Evolutionary conservation across 2,113 vertebrate genomes (phyloP).

Genomic region (Eulacestoma nigropectus): DNA sequence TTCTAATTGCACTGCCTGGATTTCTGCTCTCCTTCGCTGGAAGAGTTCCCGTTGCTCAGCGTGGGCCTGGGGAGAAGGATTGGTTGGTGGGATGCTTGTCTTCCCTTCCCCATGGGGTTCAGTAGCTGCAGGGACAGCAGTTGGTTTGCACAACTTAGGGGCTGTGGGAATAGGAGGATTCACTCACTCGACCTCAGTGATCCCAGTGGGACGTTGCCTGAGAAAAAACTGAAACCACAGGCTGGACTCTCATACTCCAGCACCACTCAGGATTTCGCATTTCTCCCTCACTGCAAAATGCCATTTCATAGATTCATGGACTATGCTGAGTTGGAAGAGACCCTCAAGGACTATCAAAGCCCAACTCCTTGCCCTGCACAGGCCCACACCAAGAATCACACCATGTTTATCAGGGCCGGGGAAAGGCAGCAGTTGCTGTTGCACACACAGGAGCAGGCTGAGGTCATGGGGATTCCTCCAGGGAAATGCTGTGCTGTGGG

Average conservation of each 20-base stretch:
- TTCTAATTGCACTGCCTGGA: background rate
- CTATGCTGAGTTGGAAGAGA: background rate
- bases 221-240: background rate
- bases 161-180: background rate
- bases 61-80: background rate
- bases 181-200: background rate
- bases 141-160: background rate
- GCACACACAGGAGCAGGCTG: accelerated
- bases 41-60: background rate
- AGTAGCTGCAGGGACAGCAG: accelerated
- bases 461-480: background rate
- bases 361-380: background rate
- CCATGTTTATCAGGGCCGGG: background rate
- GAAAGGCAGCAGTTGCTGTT: background rate
- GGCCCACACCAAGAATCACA: background rate
- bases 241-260: background rate
- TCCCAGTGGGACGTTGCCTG: background rate
- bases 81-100: accelerated
- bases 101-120: background rate
- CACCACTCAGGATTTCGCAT: background rate
- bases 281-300: background rate
- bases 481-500: background rate
- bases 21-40: background rate
- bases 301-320: accelerated
- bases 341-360: background rate